Conservation (phyloP, 2,888 invertebrate genomes). For the Dolichopus griseipennis region DNA sequence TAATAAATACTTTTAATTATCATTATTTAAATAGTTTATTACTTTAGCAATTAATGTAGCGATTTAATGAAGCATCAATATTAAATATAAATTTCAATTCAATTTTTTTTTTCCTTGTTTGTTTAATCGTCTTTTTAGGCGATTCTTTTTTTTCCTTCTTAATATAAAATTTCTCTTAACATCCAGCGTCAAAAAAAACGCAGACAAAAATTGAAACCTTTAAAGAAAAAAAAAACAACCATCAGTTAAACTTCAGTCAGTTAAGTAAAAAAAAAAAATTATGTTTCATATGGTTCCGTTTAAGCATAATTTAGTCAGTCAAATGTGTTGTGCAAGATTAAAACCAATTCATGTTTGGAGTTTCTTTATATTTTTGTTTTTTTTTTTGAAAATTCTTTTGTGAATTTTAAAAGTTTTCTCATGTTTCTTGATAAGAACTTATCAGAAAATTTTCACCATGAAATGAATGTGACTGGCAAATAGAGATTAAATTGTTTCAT, state of each 20-base stretch:
- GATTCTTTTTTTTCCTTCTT: too few species aligned
- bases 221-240: too few species aligned
- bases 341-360: not conserved
- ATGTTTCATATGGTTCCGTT: constrained; percentile 3
- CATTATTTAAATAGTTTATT: too few species aligned
- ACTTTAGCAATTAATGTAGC: too few species aligned
- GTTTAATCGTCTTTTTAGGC: too few species aligned
- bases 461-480: constrained; percentile 9
- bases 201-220: too few species aligned
- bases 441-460: constrained; percentile 5
- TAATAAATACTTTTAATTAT: too few species aligned
- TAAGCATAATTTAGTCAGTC: not conserved
- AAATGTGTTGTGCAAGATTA: not conserved
- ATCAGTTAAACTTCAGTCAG: not conserved
- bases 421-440: constrained; percentile 9
- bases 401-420: constrained; percentile 12
- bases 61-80: too few species aligned
- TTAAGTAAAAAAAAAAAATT: not conserved
- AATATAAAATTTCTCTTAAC: too few species aligned
- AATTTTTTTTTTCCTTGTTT: too few species aligned
- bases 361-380: not conserved
- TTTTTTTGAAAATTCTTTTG: not conserved
- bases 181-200: too few species aligned
- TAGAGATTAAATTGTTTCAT: constrained; percentile 4
- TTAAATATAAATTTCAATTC: too few species aligned